Evolutionary conservation across 2,113 vertebrate species (phyloP).

Genomic region (Tylochromis polylepis): DNA sequence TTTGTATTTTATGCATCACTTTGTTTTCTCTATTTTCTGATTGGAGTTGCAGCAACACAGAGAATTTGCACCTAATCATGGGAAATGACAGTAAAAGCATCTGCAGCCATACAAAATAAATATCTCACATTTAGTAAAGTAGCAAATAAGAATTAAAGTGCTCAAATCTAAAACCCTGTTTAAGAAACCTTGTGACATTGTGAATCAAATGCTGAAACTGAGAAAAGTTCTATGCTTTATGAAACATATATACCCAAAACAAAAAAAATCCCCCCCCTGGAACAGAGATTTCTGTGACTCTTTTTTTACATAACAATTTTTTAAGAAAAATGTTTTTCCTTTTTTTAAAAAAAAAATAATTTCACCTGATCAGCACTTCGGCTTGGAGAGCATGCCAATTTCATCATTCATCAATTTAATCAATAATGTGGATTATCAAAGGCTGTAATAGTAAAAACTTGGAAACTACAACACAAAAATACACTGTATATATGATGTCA

Average conservation of each 20-base stretch:
- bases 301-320: too few species aligned
- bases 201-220: too few species aligned
- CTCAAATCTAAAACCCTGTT: too few species aligned
- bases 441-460: background rate
- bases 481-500: rapidly evolving
- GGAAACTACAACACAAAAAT: background rate
- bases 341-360: background rate
- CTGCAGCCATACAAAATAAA: background rate
- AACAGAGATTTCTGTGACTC: too few species aligned
- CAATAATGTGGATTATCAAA: background rate
- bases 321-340: rapidly evolving
- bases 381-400: background rate
- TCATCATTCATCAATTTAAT: background rate
- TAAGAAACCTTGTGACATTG: too few species aligned
- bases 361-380: rapidly evolving
- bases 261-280: too few species aligned
- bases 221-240: too few species aligned
- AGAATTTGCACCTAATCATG: rapidly evolving
- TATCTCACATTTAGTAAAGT: background rate
- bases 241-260: too few species aligned
- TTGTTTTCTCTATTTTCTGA: background rate
- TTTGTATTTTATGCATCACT: too few species aligned
- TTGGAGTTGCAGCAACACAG: background rate
- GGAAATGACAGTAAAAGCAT: background rate
- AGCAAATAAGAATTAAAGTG: rapidly evolving